Evolutionary conservation across 2,888 invertebrate genomes (phyloP).

Genomic region (Pediacus dermestoides): DNA sequence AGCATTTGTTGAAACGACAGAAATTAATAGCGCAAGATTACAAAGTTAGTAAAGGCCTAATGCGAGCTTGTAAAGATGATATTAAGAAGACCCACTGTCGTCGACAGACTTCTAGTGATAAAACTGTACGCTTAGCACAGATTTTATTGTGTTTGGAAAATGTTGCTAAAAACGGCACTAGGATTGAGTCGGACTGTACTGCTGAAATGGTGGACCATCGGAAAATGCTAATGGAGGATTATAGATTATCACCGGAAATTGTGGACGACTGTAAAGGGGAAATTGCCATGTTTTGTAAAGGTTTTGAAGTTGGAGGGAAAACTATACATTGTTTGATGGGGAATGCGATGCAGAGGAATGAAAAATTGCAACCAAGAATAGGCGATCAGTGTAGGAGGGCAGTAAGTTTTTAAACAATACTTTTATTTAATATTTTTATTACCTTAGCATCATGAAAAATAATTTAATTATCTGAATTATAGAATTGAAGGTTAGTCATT

Average conservation of each 20-base stretch:
- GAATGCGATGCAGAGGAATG: slow-evolving; percentile 66
- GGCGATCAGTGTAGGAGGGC: slow-evolving; percentile 71
- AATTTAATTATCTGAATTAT: too few species aligned
- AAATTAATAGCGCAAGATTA: slow-evolving; percentile 88
- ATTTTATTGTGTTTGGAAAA: slow-evolving; percentile 91
- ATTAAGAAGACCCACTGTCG: slow-evolving; percentile 83
- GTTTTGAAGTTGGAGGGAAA: slow-evolving; percentile 73
- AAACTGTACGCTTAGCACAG: slow-evolving; percentile 80
- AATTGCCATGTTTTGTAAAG: slow-evolving; percentile 71
- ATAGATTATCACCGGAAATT: slow-evolving; percentile 88
- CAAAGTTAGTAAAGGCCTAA: slow-evolving; percentile 82
- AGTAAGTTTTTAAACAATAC: slow-evolving; percentile 46
- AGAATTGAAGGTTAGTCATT: too few species aligned
- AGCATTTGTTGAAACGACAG: slow-evolving; percentile 80
- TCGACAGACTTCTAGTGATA: slow-evolving; percentile 75
- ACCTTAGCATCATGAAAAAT: too few species aligned
- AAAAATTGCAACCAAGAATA: slow-evolving; percentile 55
- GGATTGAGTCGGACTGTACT: slow-evolving; percentile 74
- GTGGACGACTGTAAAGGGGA: slow-evolving; percentile 83
- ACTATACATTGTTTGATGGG: slow-evolving; percentile 96
- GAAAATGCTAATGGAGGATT: slow-evolving; percentile 88
- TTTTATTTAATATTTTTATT: slow-evolving; percentile 3
- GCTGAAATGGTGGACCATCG: slow-evolving; percentile 89
- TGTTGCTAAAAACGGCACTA: slow-evolving; percentile 65
- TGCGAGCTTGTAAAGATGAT: slow-evolving; percentile 84